Base-by-base conservation (phyloP, 2,888 invertebrate species). In the Amphipoea oculea region DNA sequence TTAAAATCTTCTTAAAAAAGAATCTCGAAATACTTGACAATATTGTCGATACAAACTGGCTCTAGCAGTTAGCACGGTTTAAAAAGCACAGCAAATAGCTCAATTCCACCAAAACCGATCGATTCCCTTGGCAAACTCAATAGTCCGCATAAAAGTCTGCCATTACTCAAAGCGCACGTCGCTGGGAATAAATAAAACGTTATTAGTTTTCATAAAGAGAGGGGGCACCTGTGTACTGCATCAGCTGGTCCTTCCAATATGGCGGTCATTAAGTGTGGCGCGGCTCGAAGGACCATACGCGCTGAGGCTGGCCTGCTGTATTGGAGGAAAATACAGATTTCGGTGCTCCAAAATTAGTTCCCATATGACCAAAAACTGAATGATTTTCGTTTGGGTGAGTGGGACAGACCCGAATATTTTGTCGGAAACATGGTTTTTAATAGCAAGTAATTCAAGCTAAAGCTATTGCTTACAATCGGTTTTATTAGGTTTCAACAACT, bases 201-300 rank as follows among this genome's bases (percentile, higher is more conserved):
- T 91, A 91, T 91, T 92, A 91, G 91, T 91, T 91, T 90, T 87
- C 87, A 89, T 90, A 90, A 86, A 85, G 87, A 86, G 87, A 62
- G 71, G 71, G 74, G 48, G 81, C 92, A 92, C 91, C 89, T 91
- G 91, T 73, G 83, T 29, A 23, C 75, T 68, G 88, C 78, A 85
- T 87, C 93, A 91, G 91, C 90, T 92, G 92, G 75, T 83, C 70
- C 86, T 76, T 65, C 85, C 91, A 89, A 91, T 92, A 92, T 89
- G 78, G 88, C 76, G 80, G 48, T 63, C 83, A 79, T 88, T 86
- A 86, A 79, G 73, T 65, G 40, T 29, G 63, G 74, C 57, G 63
- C 60, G 42, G 29, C n/a, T 57, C 40, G 54, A 57, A 62, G 23
- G 63, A 69, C 72, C 79, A 76, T 60, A 76, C 67, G 79, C 75